phyloP scores from a whole-genome alignment of 2,113 vertebrate genomes.

The Paratilapia polleni region DNA sequence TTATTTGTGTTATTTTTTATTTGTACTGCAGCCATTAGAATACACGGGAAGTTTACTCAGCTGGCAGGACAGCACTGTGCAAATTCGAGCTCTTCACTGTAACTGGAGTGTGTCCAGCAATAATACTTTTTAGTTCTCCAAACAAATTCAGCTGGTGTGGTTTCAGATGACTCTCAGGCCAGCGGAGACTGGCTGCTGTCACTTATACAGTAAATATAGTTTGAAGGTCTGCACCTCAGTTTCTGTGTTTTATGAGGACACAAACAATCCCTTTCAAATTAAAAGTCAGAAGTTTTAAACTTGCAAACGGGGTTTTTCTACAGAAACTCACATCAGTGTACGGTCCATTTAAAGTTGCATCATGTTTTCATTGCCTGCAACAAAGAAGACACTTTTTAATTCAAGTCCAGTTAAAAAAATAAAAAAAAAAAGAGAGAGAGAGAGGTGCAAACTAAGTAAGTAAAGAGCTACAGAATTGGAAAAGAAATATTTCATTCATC shows the following conservation, averaged over 20 bases:
- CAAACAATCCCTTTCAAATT: background rate
- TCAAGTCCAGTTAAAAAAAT: no score
- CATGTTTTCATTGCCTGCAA: background rate
- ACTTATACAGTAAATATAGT: background rate
- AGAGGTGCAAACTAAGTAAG: background rate
- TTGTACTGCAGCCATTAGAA: background rate
- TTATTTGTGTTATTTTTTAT: background rate
- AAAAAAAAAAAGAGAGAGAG: background rate
- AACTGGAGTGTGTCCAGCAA: background rate
- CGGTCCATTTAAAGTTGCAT: background rate
- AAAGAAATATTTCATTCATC: no score
- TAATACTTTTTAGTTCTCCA: background rate
- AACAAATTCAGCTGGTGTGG: background rate
- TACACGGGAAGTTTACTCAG: background rate
- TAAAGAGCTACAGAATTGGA: background rate
- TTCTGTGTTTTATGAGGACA: background rate
- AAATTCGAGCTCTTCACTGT: background rate
- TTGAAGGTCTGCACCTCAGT: background rate
- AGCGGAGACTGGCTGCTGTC: background rate
- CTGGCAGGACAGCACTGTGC: background rate
- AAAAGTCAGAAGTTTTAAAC: background rate
- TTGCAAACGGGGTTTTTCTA: background rate
- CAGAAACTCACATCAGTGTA: background rate
- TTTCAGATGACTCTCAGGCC: background rate
- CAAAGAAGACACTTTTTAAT: background rate